Percentiles rank a stretch among this genome's conserved stretches.
Evolutionary conservation across 2,113 vertebrate species (phyloP).

Genomic region (Crotophaga sulcirostris): DNA sequence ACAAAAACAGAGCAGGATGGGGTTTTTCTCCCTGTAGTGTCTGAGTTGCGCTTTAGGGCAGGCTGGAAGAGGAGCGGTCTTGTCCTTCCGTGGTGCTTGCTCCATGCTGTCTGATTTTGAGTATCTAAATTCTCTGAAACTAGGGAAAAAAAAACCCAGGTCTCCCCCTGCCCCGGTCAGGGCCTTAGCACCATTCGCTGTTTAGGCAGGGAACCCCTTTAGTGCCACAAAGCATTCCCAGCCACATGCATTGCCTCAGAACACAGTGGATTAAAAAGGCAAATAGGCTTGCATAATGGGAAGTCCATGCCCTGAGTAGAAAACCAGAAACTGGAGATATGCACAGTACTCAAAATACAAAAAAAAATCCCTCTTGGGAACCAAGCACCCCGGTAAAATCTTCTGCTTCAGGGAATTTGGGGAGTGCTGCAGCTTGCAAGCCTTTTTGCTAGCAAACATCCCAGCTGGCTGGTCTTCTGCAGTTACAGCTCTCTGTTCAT

Average conservation of each 20-base stretch:
- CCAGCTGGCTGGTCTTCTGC: neutral
- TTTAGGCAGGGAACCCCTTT: neutral
- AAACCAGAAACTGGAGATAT: neutral
- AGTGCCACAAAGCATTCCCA: neutral
- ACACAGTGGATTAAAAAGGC: neutral
- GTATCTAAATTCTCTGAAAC: neutral
- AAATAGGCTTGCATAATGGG: neutral
- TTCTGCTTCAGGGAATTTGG: slow-evolving; percentile 7
- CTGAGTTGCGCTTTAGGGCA: neutral
- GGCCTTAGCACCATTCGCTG: neutral
- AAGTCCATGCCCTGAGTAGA: neutral
- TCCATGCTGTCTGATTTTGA: neutral
- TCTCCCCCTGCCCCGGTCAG: neutral
- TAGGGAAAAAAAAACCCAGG: neutral
- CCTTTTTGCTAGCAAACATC: neutral
- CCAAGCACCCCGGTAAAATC: neutral
- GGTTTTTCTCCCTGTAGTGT: neutral
- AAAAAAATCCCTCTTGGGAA: neutral
- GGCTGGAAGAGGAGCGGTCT: neutral
- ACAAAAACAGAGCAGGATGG: neutral
- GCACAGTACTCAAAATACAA: neutral
- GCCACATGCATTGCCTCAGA: neutral
- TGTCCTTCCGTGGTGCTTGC: neutral
- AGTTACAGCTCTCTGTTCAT: neutral
- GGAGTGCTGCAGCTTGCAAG: neutral